Percentiles rank a stretch among this genome's conserved stretches.
phyloP scores from a whole-genome alignment of 2,888 invertebrate genomes.

The Ptychoptera albimana region DNA sequence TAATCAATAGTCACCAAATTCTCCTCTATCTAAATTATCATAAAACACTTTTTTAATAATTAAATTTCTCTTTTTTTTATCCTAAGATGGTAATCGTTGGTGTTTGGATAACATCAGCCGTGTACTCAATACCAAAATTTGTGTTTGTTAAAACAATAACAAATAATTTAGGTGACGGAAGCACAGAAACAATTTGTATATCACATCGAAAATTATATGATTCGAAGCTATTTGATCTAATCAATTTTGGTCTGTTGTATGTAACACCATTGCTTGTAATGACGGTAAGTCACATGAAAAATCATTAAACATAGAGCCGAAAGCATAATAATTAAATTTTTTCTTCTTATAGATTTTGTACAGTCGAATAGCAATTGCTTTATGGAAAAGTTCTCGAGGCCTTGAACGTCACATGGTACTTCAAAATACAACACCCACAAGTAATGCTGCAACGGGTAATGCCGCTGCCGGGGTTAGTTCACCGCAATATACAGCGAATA shows the following conservation, averaged over 20 bases:
- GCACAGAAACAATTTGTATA: constrained; percentile 44
- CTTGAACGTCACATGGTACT: constrained; percentile 35
- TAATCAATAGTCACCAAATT: too few relatives aligned
- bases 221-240: constrained; percentile 60
- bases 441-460: constrained; percentile 15
- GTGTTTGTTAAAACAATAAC: constrained; percentile 66
- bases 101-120: constrained; percentile 70
- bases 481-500: constrained; percentile 16
- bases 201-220: constrained; percentile 61
- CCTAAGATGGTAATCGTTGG: constrained; percentile 55
- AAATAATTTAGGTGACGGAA: constrained; percentile 30
- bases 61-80: constrained; percentile 7
- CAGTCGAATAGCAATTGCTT: constrained; percentile 64
- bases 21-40: too few relatives aligned
- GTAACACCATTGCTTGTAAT: constrained; percentile 66
- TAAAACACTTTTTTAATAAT: background rate
- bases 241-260: constrained; percentile 71
- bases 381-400: constrained; percentile 64
- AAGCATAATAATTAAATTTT: background rate
- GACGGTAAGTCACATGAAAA: constrained; percentile 39
- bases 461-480: too few relatives aligned
- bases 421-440: constrained; percentile 21
- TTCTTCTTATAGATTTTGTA: constrained; percentile 47
- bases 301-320: background rate
- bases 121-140: constrained; percentile 71